A percentile compares a stretch with the other conserved stretches of the same genome.
Evolutionary conservation across 2,113 vertebrate genomes (phyloP).

Genomic region (Baryphthengus martii): DNA sequence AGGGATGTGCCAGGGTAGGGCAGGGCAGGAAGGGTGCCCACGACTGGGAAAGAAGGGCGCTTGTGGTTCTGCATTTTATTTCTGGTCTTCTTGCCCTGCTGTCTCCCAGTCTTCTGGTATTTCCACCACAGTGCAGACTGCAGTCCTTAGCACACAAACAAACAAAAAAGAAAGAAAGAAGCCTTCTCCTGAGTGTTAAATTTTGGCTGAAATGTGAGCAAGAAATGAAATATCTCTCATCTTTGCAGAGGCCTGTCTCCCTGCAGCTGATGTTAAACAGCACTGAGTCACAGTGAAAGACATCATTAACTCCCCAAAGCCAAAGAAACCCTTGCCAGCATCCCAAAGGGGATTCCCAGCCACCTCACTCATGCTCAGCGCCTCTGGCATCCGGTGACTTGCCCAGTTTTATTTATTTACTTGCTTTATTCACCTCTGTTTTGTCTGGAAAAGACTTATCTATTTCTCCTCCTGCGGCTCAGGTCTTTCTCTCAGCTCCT

Average conservation of each 20-base stretch:
- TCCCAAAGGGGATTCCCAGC: slow-evolving; percentile 59
- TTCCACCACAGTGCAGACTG: background rate
- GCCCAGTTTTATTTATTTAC: slow-evolving; percentile 27
- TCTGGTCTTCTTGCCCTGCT: background rate
- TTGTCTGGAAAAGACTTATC: slow-evolving; percentile 52
- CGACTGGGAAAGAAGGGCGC: background rate
- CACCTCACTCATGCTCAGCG: background rate
- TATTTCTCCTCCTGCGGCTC: background rate
- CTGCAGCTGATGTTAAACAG: slow-evolving; percentile 1
- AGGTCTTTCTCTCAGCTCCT: slow-evolving; percentile 14
- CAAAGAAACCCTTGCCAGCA: slow-evolving; percentile 22
- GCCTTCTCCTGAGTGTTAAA: background rate
- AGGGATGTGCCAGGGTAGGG: background rate
- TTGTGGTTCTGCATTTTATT: background rate
- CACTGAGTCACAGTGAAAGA: slow-evolving; percentile 2
- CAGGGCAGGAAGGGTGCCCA: background rate
- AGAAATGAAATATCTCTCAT: background rate
- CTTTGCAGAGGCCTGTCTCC: slow-evolving; percentile 26
- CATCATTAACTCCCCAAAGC: background rate
- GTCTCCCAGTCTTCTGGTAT: background rate
- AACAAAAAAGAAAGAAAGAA: background rate
- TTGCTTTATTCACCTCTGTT: slow-evolving; percentile 26
- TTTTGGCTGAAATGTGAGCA: background rate
- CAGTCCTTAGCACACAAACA: background rate
- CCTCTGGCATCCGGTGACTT: background rate